Conservation (phyloP, 2,113 vertebrate genomes). For the Hyaena hyaena region DNA sequence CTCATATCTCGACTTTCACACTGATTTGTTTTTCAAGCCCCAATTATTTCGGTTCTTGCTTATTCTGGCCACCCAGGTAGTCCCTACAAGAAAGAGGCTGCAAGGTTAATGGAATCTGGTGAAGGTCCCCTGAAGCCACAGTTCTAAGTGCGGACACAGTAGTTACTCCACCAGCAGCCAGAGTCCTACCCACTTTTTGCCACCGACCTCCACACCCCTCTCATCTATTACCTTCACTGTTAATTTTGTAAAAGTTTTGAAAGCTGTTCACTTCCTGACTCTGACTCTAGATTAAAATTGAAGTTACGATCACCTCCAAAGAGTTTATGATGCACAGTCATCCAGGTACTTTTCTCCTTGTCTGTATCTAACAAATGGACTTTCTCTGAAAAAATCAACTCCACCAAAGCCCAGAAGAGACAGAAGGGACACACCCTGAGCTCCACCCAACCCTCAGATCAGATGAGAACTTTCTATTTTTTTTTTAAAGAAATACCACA, state of each 20-base stretch:
- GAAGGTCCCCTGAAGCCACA: neutral
- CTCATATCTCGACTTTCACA: neutral
- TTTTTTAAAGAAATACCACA: conserved; percentile 62
- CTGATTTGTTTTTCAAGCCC: neutral
- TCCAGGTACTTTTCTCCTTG: neutral
- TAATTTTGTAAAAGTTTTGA: neutral
- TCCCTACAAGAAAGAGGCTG: neutral
- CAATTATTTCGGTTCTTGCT: neutral
- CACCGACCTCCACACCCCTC: neutral
- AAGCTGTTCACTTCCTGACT: neutral
- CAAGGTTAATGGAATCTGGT: neutral
- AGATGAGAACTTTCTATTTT: conserved; percentile 65
- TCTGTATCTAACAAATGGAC: conserved; percentile 21
- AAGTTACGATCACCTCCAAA: neutral
- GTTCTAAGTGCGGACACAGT: neutral
- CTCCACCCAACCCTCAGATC: conserved; percentile 66
- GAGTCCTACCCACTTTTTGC: neutral
- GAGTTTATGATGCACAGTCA: neutral
- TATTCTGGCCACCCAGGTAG: neutral
- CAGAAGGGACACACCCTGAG: conserved; percentile 47
- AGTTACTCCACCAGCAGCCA: neutral
- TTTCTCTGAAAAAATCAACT: conserved; percentile 44
- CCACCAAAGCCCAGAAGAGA: conserved; percentile 59
- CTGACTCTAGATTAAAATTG: neutral
- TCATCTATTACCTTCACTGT: neutral